Base-by-base conservation (phyloP, 2,113 vertebrate species). In the Perca schrenkii region DNA sequence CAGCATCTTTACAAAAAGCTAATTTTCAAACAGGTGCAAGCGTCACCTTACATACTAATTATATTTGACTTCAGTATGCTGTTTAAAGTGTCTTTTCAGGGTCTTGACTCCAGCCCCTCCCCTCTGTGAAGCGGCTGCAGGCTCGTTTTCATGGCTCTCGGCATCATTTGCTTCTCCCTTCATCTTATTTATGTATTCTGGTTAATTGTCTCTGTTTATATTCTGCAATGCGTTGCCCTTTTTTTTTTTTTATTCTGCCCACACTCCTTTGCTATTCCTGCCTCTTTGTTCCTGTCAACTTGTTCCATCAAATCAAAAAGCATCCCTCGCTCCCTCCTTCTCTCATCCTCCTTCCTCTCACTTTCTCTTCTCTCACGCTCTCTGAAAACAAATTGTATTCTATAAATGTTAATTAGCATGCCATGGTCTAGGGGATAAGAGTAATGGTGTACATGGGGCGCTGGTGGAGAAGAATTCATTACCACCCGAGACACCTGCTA, bases 351-450 rank as follows among this genome's bases (percentile, higher is more conserved):
- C n/a, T 22, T 43, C 28, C 72, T 66, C 56, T 79, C 54, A 28
- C 53, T 73, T 56, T 57, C 74, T 77, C 43, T 50, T 58, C 67
- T 69, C 77, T 40, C 74, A 83, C 64, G 21, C 70, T 66, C 85
- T 73, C 56, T 75, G 66, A 86, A 91, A 93, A 85, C 80, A 92
- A 89, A 88, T 84, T 89, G 77, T 84, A 82, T 90, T 91, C 86
- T 88, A 87, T 69, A 89, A 87, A 91, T 92, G 88, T 87, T 94
- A 91, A 92, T 92, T 88, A 91, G 87, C 70, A 74, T 80, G 90
- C 84, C 83, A 91, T 77, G 88, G 90, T 93, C 92, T 86, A 83
- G 86, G 83, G 86, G 84, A 90, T 86, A 88, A 92, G 88, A 94
- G 82, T 91, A 93, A 94, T 91, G 82, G 84, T 84, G 87, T 90